Evolutionary conservation across 2,113 vertebrate species (phyloP), one percentile per base, ranked within the genome.

Genomic region (Catharus bicknelli): DNA sequence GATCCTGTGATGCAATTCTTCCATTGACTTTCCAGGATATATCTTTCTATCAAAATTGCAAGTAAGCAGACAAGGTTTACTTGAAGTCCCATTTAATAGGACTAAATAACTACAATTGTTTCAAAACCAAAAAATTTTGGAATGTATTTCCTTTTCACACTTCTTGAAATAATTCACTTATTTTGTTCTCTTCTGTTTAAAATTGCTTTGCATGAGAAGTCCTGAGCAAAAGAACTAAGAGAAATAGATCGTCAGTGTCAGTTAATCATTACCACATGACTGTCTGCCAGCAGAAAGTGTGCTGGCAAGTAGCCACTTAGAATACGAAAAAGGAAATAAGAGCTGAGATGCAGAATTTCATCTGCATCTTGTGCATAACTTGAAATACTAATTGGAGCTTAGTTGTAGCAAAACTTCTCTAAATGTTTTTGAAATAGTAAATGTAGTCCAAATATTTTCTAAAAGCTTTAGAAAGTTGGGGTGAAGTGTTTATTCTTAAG

Each of bases 261-360:
- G 50, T 40, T 72, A 48, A 88, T 63, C 48, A 59, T 57, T 75
- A 75, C 48, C 38, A 83, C 21, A 51, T 32, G 38, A 62, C 57
- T 48, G 57, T 19, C 40, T 85, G 23, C 63, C 76, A 94, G 75
- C 53, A 42, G 43, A 66, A 62, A 36, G 27, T 69, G 17, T 72
- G 38, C 26, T 82, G 54, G 61, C 61, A 87, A 83, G 58, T 83
- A 34, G 42, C 61, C 68, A 73, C 21, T 67, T 62, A 9, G 9
- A 54, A 82, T 42, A 86, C n/a, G 51, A 72, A 62, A 93, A 91
- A 94, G 17, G 42, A 84, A 88, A 75, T 62, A 86, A 69, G 19
- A 54, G 27, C 30, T 87, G 47, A 85, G 47, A 69, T 73, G 42
- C 23, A 80, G 73, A 93, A 80, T 80, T 63, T 86, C 43, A 70